Base-by-base conservation (phyloP, 2,888 invertebrate species). In the Beris morrisii region DNA sequence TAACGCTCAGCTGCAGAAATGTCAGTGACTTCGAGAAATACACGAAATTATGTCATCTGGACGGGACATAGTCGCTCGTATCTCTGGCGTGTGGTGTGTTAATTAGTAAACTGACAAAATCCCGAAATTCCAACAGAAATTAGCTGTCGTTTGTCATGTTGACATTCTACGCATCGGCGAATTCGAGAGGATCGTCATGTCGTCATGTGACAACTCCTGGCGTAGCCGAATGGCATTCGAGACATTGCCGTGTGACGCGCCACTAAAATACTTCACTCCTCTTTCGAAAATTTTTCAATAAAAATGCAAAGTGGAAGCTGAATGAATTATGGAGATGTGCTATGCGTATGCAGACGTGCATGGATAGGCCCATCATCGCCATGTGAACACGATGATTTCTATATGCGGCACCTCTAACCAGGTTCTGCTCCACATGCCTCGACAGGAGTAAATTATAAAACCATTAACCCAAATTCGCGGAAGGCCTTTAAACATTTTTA, bases 101-200 rank as follows among this genome's bases (percentile, higher is more conserved):
- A 65, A 65, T 65, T 65, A 65, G 65, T 65, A 57, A 65, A 56
- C 57, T 58, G 57, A 65, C 57, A 65, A 65, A 65, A 13, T 57
- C 15, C 38, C 58, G 15, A 50, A 65, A 65, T 65, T 50, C 57
- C 52, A 28, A 32, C 30, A 9, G 43, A 65, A 65, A 65, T 65
- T 65, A 58, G 57, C 58, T 65, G 65, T 58, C 57, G 32, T 65
- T 65, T 57, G 65, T 65, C 65, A 65, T 65, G 65, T 65, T 65
- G 46, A 65, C 65, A 65, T 57, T 65, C 43, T 57, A 65, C 54
- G 65, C 65, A 52, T 65, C 52, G 58, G 58, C 44, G 65, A 65
- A 15, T 38, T 44, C 28, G n/a, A 52, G 45, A 64, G 54, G 45
- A 52, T n/a, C 7, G 32, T 30, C n/a, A 12, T 30, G 28, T n/a